Conservation (phyloP, 2,888 invertebrate species). For the Schrankia costaestrigalis region DNA sequence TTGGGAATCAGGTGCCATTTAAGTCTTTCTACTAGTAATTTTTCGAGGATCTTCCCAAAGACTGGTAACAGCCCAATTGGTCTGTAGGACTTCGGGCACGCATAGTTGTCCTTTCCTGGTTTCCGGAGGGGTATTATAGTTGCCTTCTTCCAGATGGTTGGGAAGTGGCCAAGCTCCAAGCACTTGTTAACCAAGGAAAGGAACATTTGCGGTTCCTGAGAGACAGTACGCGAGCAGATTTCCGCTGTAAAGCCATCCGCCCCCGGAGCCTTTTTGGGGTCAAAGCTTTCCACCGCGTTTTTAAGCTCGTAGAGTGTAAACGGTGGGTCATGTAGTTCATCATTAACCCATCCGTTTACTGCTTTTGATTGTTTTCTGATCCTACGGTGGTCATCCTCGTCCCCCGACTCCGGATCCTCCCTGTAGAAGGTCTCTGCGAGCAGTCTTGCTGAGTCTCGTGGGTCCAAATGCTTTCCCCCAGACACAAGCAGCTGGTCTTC, state of each 20-base stretch:
- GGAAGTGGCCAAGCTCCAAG: no score
- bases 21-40: no score
- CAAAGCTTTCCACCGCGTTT: neutral
- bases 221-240: neutral
- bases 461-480: neutral
- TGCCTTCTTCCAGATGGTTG: no score
- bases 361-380: neutral
- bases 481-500: neutral
- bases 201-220: no score
- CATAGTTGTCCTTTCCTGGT: neutral
- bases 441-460: neutral
- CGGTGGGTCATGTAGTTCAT: neutral
- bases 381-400: neutral
- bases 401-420: neutral
- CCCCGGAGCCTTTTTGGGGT: constrained; percentile 1
- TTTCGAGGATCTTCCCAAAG: neutral
- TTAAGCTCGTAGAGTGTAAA: neutral
- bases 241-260: neutral
- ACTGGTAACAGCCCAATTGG: neutral
- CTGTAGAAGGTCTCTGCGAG: neutral
- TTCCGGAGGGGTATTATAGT: no score
- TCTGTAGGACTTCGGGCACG: neutral
- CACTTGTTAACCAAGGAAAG: no score
- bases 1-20: no score
- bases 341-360: neutral